These are phyloP conservation scores for Allygus modestus DNA, from an alignment of 2,888 invertebrate genomes.

Conservation along the genomic window DNA sequence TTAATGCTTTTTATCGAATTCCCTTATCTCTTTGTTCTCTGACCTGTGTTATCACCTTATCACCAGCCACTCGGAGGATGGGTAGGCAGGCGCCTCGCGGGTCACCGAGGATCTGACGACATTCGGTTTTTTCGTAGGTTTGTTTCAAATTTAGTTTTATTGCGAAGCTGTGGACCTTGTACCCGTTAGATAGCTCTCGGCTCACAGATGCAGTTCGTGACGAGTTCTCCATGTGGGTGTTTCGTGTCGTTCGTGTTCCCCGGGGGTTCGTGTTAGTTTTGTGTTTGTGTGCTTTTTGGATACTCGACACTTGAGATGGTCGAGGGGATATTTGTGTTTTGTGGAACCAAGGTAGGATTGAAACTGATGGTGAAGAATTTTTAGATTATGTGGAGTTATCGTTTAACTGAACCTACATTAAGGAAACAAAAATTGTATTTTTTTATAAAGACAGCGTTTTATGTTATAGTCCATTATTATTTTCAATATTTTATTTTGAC, in stretches of 20 bases:
- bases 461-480: too few relatives aligned
- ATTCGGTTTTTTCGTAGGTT: not conserved
- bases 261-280: not conserved
- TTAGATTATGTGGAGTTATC: too few relatives aligned
- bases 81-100: constrained; percentile 2
- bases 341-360: not conserved
- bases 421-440: too few relatives aligned
- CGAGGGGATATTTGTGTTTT: not conserved
- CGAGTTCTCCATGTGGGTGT: not conserved
- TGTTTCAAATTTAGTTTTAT: constrained; percentile 15
- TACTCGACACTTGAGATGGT: not conserved
- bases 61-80: not conserved
- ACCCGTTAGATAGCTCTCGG: constrained; percentile 7
- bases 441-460: too few relatives aligned
- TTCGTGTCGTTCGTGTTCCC: not conserved
- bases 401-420: too few relatives aligned
- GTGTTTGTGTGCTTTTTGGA: not conserved
- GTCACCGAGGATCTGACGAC: not conserved
- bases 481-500: too few relatives aligned
- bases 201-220: not conserved
- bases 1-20: too few relatives aligned
- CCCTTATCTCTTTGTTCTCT: too few relatives aligned
- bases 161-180: constrained; percentile 18
- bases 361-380: too few relatives aligned
- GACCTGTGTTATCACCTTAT: constrained; percentile 1